A percentile compares a stretch with the other conserved stretches of the same genome.
Conservation (phyloP, 2,797 vertebrate genomes). For the Lagodon rhomboides region DNA sequence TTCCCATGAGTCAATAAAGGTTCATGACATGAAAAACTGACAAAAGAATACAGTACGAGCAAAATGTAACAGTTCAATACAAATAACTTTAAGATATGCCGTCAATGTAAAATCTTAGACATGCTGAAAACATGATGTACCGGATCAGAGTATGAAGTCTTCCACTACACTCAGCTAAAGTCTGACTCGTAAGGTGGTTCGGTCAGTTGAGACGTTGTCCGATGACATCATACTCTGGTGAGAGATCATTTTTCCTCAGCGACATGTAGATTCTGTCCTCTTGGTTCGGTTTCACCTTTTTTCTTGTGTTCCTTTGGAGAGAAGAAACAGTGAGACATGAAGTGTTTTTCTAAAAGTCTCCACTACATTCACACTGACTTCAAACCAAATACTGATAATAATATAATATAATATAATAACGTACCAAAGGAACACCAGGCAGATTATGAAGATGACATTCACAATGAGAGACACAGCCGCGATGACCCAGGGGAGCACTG, state of each 20-base stretch:
- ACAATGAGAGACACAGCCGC: conserved; percentile 30
- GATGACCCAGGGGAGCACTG: background rate
- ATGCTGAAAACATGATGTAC: too few relatives aligned
- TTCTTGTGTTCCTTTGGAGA: conserved; percentile 27
- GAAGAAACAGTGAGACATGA: background rate
- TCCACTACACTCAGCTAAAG: background rate
- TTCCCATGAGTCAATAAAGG: background rate
- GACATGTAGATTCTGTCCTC: conserved; percentile 42
- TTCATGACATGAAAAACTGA: background rate
- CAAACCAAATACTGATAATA: background rate
- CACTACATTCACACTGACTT: background rate
- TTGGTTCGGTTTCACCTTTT: conserved; percentile 12
- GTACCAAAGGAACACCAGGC: conserved; percentile 25
- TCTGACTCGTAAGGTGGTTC: background rate
- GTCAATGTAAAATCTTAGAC: background rate
- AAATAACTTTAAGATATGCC: too few relatives aligned
- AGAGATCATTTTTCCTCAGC: conserved; percentile 8
- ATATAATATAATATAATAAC: background rate
- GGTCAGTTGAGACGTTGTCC: background rate
- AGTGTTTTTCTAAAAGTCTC: background rate
- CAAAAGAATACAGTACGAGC: too few relatives aligned
- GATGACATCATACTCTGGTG: conserved; percentile 43
- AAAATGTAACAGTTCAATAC: too few relatives aligned
- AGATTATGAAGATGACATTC: conserved; percentile 26
- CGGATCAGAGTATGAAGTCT: too few relatives aligned